phyloP scores from a whole-genome alignment of 2,888 invertebrate species.

The Digitonthophagus gazella region DNA sequence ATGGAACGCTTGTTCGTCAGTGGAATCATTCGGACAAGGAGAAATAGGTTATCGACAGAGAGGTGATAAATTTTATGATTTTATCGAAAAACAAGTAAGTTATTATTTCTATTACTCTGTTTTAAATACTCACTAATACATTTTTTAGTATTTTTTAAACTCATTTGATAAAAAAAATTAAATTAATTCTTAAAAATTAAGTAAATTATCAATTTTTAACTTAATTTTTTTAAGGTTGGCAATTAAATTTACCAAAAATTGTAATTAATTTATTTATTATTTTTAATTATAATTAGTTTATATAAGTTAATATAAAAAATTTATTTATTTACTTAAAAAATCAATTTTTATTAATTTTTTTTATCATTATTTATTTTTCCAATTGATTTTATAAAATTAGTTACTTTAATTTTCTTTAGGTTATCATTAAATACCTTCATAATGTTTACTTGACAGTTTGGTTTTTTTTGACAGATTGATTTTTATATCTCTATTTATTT shows the following conservation, averaged over 20 bases:
- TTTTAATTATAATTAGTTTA: constrained; percentile 1
- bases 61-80: constrained; percentile 57
- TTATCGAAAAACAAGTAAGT: constrained; percentile 63
- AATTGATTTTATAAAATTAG: too few species aligned
- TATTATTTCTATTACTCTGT: neutral
- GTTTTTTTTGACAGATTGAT: too few species aligned
- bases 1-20: constrained; percentile 55
- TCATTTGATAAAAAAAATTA: neutral
- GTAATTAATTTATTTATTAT: neutral
- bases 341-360: too few species aligned
- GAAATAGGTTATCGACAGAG: constrained; percentile 54
- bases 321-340: neutral
- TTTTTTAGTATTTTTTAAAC: neutral
- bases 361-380: too few species aligned
- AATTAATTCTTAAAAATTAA: too few species aligned
- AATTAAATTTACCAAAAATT: too few species aligned
- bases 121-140: too few species aligned
- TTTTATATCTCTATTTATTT: constrained; percentile 13
- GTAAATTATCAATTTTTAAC: too few species aligned
- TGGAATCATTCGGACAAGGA: constrained; percentile 52
- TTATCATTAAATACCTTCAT: too few species aligned
- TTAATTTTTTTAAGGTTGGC: too few species aligned
- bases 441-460: too few species aligned
- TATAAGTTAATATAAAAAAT: constrained; percentile 3
- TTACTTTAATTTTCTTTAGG: too few species aligned